Evolutionary conservation across 2,797 vertebrate genomes (phyloP).

Genomic region (Schizopygopsis malacanthus): DNA sequence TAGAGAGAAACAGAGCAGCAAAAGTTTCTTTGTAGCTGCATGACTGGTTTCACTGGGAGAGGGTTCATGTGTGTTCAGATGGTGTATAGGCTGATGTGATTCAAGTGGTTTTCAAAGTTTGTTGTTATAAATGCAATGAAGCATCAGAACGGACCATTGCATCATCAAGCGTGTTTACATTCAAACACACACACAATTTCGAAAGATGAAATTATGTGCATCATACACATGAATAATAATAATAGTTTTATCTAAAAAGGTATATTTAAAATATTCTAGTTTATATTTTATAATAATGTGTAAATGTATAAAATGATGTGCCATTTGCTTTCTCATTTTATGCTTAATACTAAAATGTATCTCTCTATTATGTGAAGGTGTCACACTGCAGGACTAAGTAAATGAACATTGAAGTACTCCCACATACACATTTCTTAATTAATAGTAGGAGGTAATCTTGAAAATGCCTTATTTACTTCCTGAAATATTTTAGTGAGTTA

Average conservation of each 20-base stretch:
- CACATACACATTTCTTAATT: background rate
- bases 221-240: background rate
- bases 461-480: constrained; percentile 2
- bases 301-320: background rate
- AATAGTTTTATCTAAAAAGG: background rate
- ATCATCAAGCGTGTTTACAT: constrained; percentile 55
- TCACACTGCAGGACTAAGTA: background rate
- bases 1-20: background rate
- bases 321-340: background rate
- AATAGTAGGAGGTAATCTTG: background rate
- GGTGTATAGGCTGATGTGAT: constrained; percentile 30
- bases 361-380: background rate
- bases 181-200: constrained; percentile 10
- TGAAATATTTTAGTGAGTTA: background rate
- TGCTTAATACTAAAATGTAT: background rate
- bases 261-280: background rate
- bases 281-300: background rate
- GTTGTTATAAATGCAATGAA: constrained; percentile 33
- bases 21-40: constrained; percentile 37
- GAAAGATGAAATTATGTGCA: background rate
- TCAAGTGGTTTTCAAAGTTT: constrained; percentile 26
- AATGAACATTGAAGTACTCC: background rate
- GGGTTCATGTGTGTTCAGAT: constrained; percentile 11
- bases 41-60: constrained; percentile 29
- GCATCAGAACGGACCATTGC: constrained; percentile 39